Evolutionary conservation across 2,113 vertebrate species (phyloP).

Genomic region (Misgurnus mizolepis): DNA sequence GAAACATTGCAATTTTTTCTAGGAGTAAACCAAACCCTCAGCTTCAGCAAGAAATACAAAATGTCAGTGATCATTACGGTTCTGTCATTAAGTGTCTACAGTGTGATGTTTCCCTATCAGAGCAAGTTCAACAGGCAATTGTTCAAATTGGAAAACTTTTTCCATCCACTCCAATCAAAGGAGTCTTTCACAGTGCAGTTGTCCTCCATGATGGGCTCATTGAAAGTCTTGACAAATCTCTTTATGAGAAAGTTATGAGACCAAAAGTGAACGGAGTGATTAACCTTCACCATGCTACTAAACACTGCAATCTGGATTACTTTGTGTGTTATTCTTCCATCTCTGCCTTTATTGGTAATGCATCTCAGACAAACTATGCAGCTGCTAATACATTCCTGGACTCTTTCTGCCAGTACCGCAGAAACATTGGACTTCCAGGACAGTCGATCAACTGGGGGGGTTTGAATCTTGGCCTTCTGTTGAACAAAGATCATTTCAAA

Average conservation of each 20-base stretch:
- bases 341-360: slow-evolving; percentile 81
- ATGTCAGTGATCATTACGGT: slow-evolving; percentile 67
- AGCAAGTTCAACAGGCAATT: slow-evolving; percentile 71
- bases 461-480: slow-evolving; percentile 78
- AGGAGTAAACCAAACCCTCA: slow-evolving; percentile 69
- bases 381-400: slow-evolving; percentile 86
- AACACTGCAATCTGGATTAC: slow-evolving; percentile 76
- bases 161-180: slow-evolving; percentile 73
- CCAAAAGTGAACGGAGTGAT: slow-evolving; percentile 84
- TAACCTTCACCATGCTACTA: slow-evolving; percentile 80
- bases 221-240: slow-evolving; percentile 73
- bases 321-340: slow-evolving; percentile 88
- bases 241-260: slow-evolving; percentile 80
- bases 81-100: slow-evolving; percentile 66
- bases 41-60: slow-evolving; percentile 71
- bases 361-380: slow-evolving; percentile 80
- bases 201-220: slow-evolving; percentile 78
- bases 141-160: slow-evolving; percentile 65
- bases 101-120: slow-evolving; percentile 73
- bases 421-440: slow-evolving; percentile 77
- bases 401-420: slow-evolving; percentile 81
- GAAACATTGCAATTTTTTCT: slow-evolving; percentile 76
- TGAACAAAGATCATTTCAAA: slow-evolving; percentile 76
- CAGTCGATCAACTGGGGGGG: slow-evolving; percentile 87
- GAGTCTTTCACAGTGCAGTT: slow-evolving; percentile 85